Evolutionary conservation across 2,113 vertebrate genomes (phyloP).

Genomic region (Corvus moneduloides): DNA sequence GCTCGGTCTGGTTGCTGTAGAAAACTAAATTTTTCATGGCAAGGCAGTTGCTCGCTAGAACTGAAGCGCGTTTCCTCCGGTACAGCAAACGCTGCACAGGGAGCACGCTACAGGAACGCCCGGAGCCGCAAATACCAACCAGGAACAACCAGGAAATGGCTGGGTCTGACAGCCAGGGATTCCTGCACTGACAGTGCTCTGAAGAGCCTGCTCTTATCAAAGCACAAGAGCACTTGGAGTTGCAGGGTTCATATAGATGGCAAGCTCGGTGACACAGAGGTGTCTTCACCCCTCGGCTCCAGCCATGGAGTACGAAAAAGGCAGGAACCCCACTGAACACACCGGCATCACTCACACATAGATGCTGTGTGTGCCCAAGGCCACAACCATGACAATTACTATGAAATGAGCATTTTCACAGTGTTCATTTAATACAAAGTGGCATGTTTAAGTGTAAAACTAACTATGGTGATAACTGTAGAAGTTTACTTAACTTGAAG

Average conservation of each 20-base stretch:
- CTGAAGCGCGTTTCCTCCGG: rapidly evolving
- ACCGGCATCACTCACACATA: rapidly evolving
- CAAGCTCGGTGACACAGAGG: background rate
- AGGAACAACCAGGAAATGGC: background rate
- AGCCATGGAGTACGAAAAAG: rapidly evolving
- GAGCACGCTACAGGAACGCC: rapidly evolving
- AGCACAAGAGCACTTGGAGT: background rate
- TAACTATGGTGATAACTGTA: rapidly evolving
- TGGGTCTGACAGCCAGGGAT: background rate
- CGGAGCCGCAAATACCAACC: rapidly evolving
- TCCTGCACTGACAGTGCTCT: rapidly evolving
- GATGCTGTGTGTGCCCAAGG: rapidly evolving
- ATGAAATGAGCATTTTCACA: rapidly evolving
- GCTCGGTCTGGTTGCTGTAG: rapidly evolving
- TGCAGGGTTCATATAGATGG: rapidly evolving
- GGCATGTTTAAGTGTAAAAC: background rate
- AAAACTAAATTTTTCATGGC: background rate
- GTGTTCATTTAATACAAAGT: rapidly evolving
- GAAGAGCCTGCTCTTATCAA: rapidly evolving
- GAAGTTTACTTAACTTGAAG: no score
- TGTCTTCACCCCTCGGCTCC: background rate
- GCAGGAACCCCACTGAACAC: background rate
- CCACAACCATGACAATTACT: rapidly evolving
- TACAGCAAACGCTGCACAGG: rapidly evolving
- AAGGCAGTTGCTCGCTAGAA: background rate